These are phyloP conservation scores for Sitta carolinensis DNA, from an alignment of 2,797 vertebrate genomes.

Conservation along the genomic window DNA sequence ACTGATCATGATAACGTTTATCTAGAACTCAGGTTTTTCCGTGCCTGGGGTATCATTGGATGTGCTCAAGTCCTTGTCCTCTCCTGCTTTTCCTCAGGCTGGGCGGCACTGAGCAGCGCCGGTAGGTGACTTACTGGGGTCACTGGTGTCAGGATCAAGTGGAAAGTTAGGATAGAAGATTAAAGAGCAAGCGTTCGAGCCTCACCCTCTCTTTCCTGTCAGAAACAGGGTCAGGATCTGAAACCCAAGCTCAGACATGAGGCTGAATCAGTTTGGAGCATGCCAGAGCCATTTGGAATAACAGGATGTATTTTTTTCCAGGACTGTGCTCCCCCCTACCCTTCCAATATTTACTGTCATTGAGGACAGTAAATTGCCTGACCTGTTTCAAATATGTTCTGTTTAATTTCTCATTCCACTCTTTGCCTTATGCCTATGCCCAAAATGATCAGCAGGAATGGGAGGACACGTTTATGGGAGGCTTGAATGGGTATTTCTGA, in stretches of 20 bases:
- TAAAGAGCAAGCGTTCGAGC: constrained; percentile 44
- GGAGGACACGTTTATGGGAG: constrained; percentile 15
- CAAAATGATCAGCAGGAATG: constrained; percentile 12
- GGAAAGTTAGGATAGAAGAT: constrained; percentile 57
- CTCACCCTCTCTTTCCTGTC: constrained; percentile 42
- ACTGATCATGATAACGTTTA: constrained; percentile 65
- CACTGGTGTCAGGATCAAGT: constrained; percentile 72
- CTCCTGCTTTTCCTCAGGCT: constrained; percentile 70
- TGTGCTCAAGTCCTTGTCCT: constrained; percentile 69
- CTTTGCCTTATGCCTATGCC: constrained; percentile 27
- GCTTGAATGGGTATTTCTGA: constrained; percentile 55
- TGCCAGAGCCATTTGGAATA: constrained; percentile 45
- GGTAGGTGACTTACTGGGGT: constrained; percentile 65
- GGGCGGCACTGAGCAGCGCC: constrained; percentile 66
- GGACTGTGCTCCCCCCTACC: constrained; percentile 17
- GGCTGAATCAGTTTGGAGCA: constrained; percentile 46
- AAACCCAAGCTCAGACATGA: constrained; percentile 38
- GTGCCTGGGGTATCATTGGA: constrained; percentile 69
- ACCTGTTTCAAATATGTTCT: constrained; percentile 20
- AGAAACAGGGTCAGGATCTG: constrained; percentile 53
- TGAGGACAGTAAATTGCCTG: constrained; percentile 55
- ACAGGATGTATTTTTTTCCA: constrained; percentile 45
- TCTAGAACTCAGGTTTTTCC: constrained; percentile 70
- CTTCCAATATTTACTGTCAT: constrained; percentile 57
- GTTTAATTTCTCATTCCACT: constrained; percentile 50